Evolutionary conservation across 2,888 invertebrate species (phyloP).

Genomic region (Ryuthela nishihirai): DNA sequence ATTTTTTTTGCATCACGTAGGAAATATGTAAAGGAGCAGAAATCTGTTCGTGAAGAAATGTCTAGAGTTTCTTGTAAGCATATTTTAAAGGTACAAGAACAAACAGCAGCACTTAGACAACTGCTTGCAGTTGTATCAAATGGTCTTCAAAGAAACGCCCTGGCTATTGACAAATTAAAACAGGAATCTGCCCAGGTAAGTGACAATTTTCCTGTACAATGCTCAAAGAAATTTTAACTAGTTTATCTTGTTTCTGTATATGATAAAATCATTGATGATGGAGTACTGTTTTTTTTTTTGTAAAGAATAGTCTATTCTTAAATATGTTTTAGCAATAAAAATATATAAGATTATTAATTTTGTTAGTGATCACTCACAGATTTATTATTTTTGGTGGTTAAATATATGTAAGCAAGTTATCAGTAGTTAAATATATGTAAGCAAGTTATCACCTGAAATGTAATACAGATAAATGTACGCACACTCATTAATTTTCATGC

Average conservation of each 20-base stretch:
- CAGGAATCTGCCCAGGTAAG: constrained; percentile 65
- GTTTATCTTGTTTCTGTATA: background rate
- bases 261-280: background rate
- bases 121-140: constrained; percentile 61
- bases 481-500: too few relatives aligned
- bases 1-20: too few relatives aligned
- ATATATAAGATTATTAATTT: too few relatives aligned
- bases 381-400: too few relatives aligned
- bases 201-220: background rate
- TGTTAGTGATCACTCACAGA: too few relatives aligned
- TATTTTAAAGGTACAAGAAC: constrained; percentile 61
- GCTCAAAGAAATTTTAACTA: background rate
- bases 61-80: constrained; percentile 66
- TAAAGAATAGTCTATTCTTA: too few relatives aligned
- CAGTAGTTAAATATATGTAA: too few relatives aligned
- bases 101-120: constrained; percentile 60
- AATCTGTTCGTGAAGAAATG: constrained; percentile 73
- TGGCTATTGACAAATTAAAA: constrained; percentile 63
- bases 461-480: too few relatives aligned
- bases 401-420: too few relatives aligned
- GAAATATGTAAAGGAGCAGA: constrained; percentile 79
- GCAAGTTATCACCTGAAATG: too few relatives aligned
- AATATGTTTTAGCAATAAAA: too few relatives aligned
- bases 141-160: constrained; percentile 61
- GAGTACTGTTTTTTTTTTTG: too few relatives aligned